Conservation (phyloP, 2,888 invertebrate species). For the Diadegma fenestrale region DNA sequence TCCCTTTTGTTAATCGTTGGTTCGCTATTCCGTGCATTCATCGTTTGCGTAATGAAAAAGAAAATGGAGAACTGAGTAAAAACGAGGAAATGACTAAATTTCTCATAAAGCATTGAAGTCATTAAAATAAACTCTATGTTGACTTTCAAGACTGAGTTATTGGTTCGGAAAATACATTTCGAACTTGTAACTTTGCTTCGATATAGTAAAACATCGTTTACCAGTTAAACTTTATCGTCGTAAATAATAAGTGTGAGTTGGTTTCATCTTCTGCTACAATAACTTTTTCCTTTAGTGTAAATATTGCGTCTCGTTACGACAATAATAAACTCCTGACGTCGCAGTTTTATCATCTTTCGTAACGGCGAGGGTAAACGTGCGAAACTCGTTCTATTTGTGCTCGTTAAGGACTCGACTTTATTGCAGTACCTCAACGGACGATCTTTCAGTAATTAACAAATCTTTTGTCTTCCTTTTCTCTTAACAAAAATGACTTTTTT, state of each 20-base stretch:
- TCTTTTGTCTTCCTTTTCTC: not conserved
- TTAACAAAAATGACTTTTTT: not conserved
- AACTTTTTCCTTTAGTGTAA: not conserved
- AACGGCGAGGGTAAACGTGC: slow-evolving; percentile 57
- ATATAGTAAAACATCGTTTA: slow-evolving; percentile 5
- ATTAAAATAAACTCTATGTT: slow-evolving; percentile 23
- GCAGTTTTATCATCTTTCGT: slow-evolving; percentile 52
- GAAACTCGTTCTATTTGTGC: slow-evolving; percentile 47
- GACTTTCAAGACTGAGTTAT: slow-evolving; percentile 41
- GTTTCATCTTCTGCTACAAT: slow-evolving; percentile 11
- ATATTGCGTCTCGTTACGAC: slow-evolving; percentile 29
- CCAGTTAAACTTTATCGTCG: slow-evolving; percentile 5
- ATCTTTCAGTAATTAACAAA: slow-evolving; percentile 8
- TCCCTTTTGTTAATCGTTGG: not conserved
- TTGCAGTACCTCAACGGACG: slow-evolving; percentile 10
- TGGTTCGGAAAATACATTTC: slow-evolving; percentile 3
- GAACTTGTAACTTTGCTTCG: not conserved
- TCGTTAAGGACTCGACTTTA: slow-evolving; percentile 53
- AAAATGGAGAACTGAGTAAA: not conserved
- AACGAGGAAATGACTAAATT: not conserved
- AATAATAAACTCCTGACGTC: slow-evolving; percentile 52
- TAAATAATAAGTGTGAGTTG: slow-evolving; percentile 1
- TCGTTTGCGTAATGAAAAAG: not conserved
- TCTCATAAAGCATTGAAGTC: slow-evolving; percentile 22
- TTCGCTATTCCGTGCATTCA: not conserved